Percentiles rank a stretch among this genome's conserved stretches.
Evolutionary conservation across 2,797 vertebrate genomes (phyloP).

Genomic region (Borostomias antarcticus): DNA sequence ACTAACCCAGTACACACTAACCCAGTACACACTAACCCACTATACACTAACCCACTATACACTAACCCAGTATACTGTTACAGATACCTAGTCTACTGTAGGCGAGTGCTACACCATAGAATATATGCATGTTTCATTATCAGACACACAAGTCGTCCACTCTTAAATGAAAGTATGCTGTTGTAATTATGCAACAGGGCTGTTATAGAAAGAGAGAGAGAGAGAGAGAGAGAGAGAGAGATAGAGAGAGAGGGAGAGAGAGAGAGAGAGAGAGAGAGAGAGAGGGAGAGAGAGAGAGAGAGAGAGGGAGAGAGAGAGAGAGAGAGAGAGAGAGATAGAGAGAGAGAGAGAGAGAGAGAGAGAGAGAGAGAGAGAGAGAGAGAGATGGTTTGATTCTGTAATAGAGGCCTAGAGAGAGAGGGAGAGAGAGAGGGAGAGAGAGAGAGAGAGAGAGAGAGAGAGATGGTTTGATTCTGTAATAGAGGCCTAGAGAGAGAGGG

Average conservation of each 20-base stretch:
- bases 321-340: slow-evolving; percentile 28
- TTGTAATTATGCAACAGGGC: too few relatives aligned
- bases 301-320: neutral
- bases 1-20: too few relatives aligned
- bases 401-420: neutral
- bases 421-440: neutral
- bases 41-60: too few relatives aligned
- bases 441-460: neutral
- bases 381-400: neutral
- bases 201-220: too few relatives aligned
- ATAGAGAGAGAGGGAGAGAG: neutral
- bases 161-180: too few relatives aligned
- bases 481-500: neutral
- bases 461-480: too few relatives aligned
- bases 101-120: too few relatives aligned
- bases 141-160: too few relatives aligned
- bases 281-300: neutral
- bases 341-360: slow-evolving; percentile 6
- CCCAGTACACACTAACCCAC: too few relatives aligned
- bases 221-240: neutral
- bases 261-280: neutral
- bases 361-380: neutral
- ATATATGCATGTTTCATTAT: too few relatives aligned
- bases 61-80: too few relatives aligned
- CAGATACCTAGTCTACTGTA: too few relatives aligned